phyloP scores from a whole-genome alignment of 2,797 vertebrate species.

The Sebastes hubbsi region DNA sequence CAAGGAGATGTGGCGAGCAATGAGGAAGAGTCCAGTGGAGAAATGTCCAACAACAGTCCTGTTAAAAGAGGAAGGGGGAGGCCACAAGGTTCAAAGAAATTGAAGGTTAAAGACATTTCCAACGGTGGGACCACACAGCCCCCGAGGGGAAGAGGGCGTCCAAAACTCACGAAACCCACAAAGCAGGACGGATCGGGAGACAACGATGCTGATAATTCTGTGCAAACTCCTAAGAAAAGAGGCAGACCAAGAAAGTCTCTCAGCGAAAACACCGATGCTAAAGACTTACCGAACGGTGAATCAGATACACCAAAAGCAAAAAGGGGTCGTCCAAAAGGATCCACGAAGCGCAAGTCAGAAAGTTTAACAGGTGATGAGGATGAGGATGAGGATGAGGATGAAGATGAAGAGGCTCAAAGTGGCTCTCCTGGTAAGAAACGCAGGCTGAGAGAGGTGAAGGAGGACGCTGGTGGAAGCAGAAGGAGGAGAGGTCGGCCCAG shows the following conservation, averaged over 20 bases:
- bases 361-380: conserved; percentile 29
- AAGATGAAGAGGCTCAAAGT: conserved; percentile 46
- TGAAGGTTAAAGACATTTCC: conserved; percentile 53
- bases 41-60: conserved; percentile 30
- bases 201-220: background rate
- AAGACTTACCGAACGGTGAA: conserved; percentile 59
- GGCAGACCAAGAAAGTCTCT: conserved; percentile 70
- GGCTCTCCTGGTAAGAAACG: conserved; percentile 62
- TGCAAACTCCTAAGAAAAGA: conserved; percentile 56
- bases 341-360: conserved; percentile 47
- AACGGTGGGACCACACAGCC: conserved; percentile 39
- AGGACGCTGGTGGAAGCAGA: background rate
- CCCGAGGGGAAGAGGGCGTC: conserved; percentile 50
- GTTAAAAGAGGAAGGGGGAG: conserved; percentile 58
- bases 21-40: conserved; percentile 34
- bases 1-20: conserved; percentile 35
- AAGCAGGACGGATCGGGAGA: background rate
- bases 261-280: conserved; percentile 20
- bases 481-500: conserved; percentile 22
- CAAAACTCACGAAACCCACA: conserved; percentile 32
- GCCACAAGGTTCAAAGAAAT: conserved; percentile 61
- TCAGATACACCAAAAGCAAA: conserved; percentile 48
- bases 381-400: background rate
- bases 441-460: conserved; percentile 4
- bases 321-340: conserved; percentile 64